phyloP scores from a whole-genome alignment of 2,113 vertebrate genomes.

The Pelusios castaneus region DNA sequence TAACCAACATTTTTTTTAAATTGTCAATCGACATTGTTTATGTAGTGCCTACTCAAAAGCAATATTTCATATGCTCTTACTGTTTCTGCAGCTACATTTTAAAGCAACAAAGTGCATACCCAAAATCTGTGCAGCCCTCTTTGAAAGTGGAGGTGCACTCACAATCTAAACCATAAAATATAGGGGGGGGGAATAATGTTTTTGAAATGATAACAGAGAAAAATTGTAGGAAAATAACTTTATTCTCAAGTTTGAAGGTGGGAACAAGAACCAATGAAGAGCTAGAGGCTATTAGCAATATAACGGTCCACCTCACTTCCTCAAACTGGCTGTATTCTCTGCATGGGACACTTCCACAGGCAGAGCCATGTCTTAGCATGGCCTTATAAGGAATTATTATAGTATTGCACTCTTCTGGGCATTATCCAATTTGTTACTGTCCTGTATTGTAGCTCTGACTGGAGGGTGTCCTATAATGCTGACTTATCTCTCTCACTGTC shows the following conservation, averaged over 20 bases:
- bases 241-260: neutral
- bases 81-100: neutral
- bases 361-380: neutral
- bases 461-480: neutral
- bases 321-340: neutral
- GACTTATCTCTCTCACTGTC: neutral
- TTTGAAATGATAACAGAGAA: neutral
- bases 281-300: neutral
- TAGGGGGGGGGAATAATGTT: neutral
- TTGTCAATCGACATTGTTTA: neutral
- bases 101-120: neutral
- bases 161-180: neutral
- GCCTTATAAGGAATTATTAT: neutral
- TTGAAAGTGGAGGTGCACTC: neutral
- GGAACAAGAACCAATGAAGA: neutral
- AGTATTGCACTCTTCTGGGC: neutral
- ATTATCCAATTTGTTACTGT: neutral
- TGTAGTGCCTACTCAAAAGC: neutral
- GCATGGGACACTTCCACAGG: neutral
- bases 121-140: neutral
- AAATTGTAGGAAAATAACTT: neutral
- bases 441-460: neutral
- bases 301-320: neutral
- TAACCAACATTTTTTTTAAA: neutral
- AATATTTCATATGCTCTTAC: neutral